A percentile compares a stretch with the other conserved stretches of the same genome.
Evolutionary conservation across 2,888 invertebrate species (phyloP).

Genomic region (Brachyopa scutellaris): DNA sequence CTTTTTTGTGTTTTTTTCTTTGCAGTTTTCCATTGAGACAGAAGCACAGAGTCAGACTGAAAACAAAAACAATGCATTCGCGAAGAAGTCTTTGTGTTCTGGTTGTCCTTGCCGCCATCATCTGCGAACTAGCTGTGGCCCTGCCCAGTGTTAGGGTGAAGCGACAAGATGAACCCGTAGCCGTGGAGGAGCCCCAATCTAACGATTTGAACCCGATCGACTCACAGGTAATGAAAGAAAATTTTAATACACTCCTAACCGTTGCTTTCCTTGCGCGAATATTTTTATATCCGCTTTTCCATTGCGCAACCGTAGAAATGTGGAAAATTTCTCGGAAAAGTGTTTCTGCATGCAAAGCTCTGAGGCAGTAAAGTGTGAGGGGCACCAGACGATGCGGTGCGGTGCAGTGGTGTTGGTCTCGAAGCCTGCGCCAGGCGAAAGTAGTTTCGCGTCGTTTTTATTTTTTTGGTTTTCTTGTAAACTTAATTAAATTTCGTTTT

Average conservation of each 20-base stretch:
- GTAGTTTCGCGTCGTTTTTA: conserved; percentile 56
- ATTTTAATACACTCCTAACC: not conserved
- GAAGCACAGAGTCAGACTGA: conserved; percentile 20
- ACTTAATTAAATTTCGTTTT: conserved; percentile 56
- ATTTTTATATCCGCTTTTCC: conserved; percentile 53
- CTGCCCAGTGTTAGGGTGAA: conserved; percentile 77
- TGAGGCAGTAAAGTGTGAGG: conserved; percentile 15
- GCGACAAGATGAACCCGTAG: conserved; percentile 76
- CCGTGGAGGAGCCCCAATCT: conserved; percentile 72
- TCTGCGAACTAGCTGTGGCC: conserved; percentile 75
- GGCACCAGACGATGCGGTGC: too few species aligned
- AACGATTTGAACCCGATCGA: conserved; percentile 80
- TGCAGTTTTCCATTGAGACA: conserved; percentile 55
- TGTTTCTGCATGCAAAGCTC: conserved; percentile 49
- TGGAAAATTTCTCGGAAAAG: conserved; percentile 7
- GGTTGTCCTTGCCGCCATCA: conserved; percentile 74
- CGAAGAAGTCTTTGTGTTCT: conserved; percentile 76
- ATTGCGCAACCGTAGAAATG: conserved; percentile 49
- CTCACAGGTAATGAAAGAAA: conserved; percentile 78
- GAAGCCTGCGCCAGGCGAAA: conserved; percentile 57
- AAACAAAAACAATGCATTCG: conserved; percentile 77
- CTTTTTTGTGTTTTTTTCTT: conserved; percentile 44
- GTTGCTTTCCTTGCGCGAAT: not conserved
- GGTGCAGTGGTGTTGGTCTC: conserved; percentile 17
- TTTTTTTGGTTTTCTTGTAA: conserved; percentile 17